Evolutionary conservation across 2,888 invertebrate species (phyloP), one percentile per base, ranked within the genome.

Genomic region (Palloptera scutellata): DNA sequence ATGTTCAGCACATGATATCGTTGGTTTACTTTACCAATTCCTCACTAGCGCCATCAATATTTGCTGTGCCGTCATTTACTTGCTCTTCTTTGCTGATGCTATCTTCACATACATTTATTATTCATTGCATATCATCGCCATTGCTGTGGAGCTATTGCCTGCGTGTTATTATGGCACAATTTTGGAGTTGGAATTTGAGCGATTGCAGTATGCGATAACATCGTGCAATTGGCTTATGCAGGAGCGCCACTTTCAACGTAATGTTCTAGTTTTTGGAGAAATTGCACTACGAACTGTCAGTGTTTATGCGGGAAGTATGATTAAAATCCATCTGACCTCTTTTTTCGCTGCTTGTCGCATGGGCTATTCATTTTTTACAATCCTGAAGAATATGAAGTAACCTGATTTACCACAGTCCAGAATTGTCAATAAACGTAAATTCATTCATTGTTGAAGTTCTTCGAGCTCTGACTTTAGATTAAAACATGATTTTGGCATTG

Each of bases 11-110:
- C 12, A 69, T 69, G 4, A 68, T 78, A 5, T 75, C 73, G 40
- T 20, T 13, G 1, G 71, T 73, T 2, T 75, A 77, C 54, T 64
- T 77, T 5, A 53, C 72, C 78, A 79, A 53, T 51, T 78, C n/a
- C 13, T 67, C 0, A 64, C 53, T 13, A 75, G 77, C 15, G 77
- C 79, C 0, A 48, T 61, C 3, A 72, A 48, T 20, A 66, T 77
- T 0, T 77, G 77, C 61, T 51, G 70, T 12, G 66, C 73, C 0
- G 71, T 77, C 6, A 67, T 41, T 42, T 73, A 74, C 41, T 54
- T 69, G 0, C 20, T 73, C 0, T 77, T 71, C 61, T 78, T 54
- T 51, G 72, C 70, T 1, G 13, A 68, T 1, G 72, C 73, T 51
- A 6, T 64, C 1, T 15, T 71, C 6, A 6, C 70, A 0, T 6